These are phyloP conservation scores for Periophthalmus modestus DNA, from an alignment of 2,113 vertebrate species.

Conservation along the genomic window DNA sequence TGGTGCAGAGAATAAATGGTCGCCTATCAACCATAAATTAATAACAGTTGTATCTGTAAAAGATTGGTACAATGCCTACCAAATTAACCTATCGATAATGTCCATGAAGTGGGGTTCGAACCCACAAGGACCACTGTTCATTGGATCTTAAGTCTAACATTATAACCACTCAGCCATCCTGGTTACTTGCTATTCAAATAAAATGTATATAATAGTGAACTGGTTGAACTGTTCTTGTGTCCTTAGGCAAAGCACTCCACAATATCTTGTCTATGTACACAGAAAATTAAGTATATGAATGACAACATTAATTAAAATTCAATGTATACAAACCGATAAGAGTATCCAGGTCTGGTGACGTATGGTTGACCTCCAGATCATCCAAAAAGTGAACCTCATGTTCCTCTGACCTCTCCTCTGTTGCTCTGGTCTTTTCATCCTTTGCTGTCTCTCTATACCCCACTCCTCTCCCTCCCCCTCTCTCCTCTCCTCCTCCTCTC, in stretches of 20 bases:
- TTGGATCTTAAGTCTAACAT: slow-evolving; percentile 1
- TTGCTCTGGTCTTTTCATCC: slow-evolving; percentile 23
- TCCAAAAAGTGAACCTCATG: not conserved
- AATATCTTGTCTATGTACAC: too few species aligned
- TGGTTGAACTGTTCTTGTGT: too few species aligned
- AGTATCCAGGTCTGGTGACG: slow-evolving; percentile 50
- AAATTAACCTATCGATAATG: too few species aligned
- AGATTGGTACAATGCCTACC: too few species aligned
- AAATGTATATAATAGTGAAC: too few species aligned
- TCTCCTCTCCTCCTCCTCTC: not conserved
- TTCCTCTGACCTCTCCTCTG: not conserved
- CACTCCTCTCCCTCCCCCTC: not conserved
- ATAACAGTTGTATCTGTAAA: not conserved
- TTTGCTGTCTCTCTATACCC: not conserved
- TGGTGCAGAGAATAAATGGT: not conserved
- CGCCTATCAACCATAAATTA: not conserved
- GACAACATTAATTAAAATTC: not conserved
- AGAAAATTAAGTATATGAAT: too few species aligned
- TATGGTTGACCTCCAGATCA: slow-evolving; percentile 37
- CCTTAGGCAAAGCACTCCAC: too few species aligned
- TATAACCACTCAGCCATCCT: slow-evolving; percentile 8
- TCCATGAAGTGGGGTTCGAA: not conserved
- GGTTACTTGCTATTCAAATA: not conserved
- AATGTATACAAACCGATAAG: slow-evolving; percentile 52
- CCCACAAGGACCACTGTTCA: not conserved